Evolutionary conservation across 2,797 vertebrate species (phyloP), one percentile per base, ranked within the genome.

Genomic region (Bryconaethiops microstoma): DNA sequence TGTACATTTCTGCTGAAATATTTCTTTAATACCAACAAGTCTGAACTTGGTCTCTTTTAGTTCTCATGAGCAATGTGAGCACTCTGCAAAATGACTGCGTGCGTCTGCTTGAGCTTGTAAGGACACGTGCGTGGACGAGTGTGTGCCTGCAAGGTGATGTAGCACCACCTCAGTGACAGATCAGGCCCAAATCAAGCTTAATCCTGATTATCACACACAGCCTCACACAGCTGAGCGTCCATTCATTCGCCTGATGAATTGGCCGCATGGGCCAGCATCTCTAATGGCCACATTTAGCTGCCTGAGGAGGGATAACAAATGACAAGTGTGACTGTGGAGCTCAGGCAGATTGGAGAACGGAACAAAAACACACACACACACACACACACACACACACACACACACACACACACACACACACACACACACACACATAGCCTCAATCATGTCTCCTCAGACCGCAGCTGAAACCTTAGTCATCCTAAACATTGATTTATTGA

Each of bases 401-500:
- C 50, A 52, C 48, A 1, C 6, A 10, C 65, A 50, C 78, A 73
- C 60, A 78, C 21, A 78, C 77, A 79, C 77, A 17, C 16, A 10
- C 65, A 50, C 78, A 73, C 60, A 78, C 21, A 78, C 77, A 79
- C 77, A 17, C 16, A 54, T 4, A 35, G 21, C 0, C 8, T 21
- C 40, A 57, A 9, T 5, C 14, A 45, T 3, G 39, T 21, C n/a
- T 74, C 21, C 21, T 74, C 57, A 57, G 63, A 54, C 79, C 62
- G 48, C 55, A 40, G 59, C 40, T 59, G 29, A 77, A 68, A 59
- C 52, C 70, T 74, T 40, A 78, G 74, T 23, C 14, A 7, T 68
- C 42, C 75, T 78, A 52, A 74, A 40, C 40, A 77, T 62, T 82
- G 75, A 78, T 78, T 82, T 78, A 82, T 77, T 60, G 80, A 72